A percentile compares a stretch with the other conserved stretches of the same genome.
Conservation (phyloP, 1,140 invertebrate genomes). For the Drosophila ananassae region DNA sequence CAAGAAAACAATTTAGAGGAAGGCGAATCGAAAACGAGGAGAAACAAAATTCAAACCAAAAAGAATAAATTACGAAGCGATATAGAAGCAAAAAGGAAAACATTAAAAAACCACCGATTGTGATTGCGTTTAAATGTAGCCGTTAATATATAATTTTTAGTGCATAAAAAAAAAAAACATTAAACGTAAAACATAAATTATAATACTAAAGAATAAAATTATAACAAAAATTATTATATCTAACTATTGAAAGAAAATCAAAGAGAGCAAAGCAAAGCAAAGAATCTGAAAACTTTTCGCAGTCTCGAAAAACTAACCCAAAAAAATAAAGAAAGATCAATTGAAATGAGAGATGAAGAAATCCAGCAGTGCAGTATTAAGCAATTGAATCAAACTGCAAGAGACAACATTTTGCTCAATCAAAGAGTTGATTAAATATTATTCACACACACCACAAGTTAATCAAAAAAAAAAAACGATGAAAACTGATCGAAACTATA, state of each 20-base stretch:
- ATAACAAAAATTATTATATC: constrained; percentile 36
- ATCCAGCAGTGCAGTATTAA: constrained; percentile 44
- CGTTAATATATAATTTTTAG: constrained; percentile 80
- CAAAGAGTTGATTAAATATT: constrained; percentile 39
- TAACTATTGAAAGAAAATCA: constrained; percentile 49
- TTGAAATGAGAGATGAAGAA: constrained; percentile 10
- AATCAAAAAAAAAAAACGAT: constrained; percentile 19
- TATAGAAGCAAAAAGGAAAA: constrained; percentile 54
- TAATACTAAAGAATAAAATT: constrained; percentile 39
- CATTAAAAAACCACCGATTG: constrained; percentile 83
- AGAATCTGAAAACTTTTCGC: constrained; percentile 13
- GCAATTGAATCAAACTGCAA: constrained; percentile 31
- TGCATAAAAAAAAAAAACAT: constrained; percentile 61
- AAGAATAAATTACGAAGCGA: constrained; percentile 53
- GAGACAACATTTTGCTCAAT: constrained; percentile 45
- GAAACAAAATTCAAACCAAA: constrained; percentile 68
- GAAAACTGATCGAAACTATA: constrained; percentile 30
- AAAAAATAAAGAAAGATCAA: constrained; percentile 10
- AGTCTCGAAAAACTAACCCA: constrained; percentile 5
- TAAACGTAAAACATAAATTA: constrained; percentile 49
- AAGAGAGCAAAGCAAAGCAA: constrained; percentile 32
- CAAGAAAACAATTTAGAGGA: constrained; percentile 45
- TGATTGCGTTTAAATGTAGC: constrained; percentile 84
- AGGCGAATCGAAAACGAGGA: constrained; percentile 44
- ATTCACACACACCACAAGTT: constrained; percentile 6